Percentiles rank a stretch among this genome's conserved stretches.
Conservation (phyloP, 2,888 invertebrate species). For the Peribatodes rhomboidaria region DNA sequence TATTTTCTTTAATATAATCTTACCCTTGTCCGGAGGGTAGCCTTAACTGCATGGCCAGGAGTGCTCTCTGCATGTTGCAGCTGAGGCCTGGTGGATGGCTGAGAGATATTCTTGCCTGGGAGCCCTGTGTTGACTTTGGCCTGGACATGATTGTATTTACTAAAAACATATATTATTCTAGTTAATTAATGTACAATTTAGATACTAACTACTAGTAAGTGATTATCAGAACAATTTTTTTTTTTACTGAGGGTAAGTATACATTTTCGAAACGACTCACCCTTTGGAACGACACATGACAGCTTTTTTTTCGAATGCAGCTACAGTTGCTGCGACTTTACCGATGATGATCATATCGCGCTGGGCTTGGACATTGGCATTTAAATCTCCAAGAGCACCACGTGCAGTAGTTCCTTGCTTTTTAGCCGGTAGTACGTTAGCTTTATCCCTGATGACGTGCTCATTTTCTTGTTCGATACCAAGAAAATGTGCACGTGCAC, state of each 20-base stretch:
- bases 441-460: constrained; percentile 67
- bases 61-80: constrained; percentile 80
- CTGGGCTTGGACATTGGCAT: constrained; percentile 72
- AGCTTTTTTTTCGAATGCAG: constrained; percentile 77
- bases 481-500: too few species aligned
- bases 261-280: constrained; percentile 51
- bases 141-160: constrained; percentile 80
- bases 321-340: constrained; percentile 69
- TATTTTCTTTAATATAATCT: too few species aligned
- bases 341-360: constrained; percentile 62
- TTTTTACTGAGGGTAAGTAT: constrained; percentile 33
- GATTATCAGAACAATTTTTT: too few species aligned
- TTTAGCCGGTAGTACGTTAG: constrained; percentile 60
- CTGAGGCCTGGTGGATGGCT: constrained; percentile 61
- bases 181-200: too few species aligned
- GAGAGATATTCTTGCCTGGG: constrained; percentile 53
- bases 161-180: too few species aligned
- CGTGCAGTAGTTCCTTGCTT: constrained; percentile 68
- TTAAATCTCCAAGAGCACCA: constrained; percentile 78
- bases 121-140: constrained; percentile 80
- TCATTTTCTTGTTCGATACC: constrained; percentile 80
- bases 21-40: constrained; percentile 69
- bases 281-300: constrained; percentile 61
- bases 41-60: constrained; percentile 69
- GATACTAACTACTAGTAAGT: too few species aligned